A percentile compares a stretch with the other conserved stretches of the same genome.
phyloP scores from a whole-genome alignment of 2,888 invertebrate genomes.

The Choristoneura rosaceana region DNA sequence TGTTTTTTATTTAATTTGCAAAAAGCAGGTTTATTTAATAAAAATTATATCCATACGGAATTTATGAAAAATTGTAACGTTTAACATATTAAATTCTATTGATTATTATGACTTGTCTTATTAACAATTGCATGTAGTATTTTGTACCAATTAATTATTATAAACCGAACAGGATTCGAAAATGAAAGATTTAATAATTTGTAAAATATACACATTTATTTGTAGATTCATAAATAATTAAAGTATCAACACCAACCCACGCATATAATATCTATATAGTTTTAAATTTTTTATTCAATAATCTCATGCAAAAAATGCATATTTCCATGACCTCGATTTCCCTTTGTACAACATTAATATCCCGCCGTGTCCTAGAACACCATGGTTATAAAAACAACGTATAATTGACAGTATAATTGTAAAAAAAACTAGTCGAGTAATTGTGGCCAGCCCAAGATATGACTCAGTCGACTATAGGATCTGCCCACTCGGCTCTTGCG shows the following conservation, averaged over 20 bases:
- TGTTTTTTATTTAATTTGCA: constrained; percentile 19
- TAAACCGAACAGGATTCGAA: background rate
- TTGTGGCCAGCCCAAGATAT: constrained; percentile 31
- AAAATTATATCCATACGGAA: constrained; percentile 53
- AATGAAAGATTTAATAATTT: constrained; percentile 7
- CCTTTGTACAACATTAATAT: constrained; percentile 46
- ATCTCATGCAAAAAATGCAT: constrained; percentile 11
- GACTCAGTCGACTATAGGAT: constrained; percentile 49
- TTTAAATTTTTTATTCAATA: constrained; percentile 8
- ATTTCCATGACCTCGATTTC: constrained; percentile 50
- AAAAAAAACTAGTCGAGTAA: constrained; percentile 42
- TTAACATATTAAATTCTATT: constrained; percentile 59
- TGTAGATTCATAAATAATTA: constrained; percentile 37
- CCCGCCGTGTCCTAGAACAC: constrained; percentile 29
- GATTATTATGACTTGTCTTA: constrained; percentile 34
- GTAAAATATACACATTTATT: constrained; percentile 36
- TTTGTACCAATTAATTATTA: no score
- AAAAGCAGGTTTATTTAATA: constrained; percentile 56
- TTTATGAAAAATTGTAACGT: constrained; percentile 65
- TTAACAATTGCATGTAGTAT: background rate
- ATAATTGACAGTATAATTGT: constrained; percentile 53
- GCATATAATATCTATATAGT: constrained; percentile 13
- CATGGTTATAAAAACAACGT: constrained; percentile 39
- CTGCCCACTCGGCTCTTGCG: constrained; percentile 32
- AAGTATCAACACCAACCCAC: constrained; percentile 30